Percentiles rank a stretch among this genome's conserved stretches.
Evolutionary conservation across 2,113 vertebrate genomes (phyloP).

Genomic region (Scomber scombrus): DNA sequence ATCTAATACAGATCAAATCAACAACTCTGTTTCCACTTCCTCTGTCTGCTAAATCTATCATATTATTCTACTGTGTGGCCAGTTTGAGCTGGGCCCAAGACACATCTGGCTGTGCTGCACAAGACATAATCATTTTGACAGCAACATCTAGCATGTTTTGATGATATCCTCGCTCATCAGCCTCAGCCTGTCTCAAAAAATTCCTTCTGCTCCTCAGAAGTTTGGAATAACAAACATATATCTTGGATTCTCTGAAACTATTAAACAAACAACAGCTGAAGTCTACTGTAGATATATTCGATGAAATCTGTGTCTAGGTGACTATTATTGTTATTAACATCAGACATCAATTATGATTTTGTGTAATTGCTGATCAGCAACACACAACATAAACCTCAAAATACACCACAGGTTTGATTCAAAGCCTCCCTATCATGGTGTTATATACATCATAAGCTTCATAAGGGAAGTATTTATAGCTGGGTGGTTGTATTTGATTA

Average conservation of each 20-base stretch:
- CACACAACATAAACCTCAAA: not conserved
- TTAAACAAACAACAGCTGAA: not conserved
- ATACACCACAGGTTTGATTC: not conserved
- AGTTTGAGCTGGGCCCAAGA: not conserved
- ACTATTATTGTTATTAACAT: too few relatives aligned
- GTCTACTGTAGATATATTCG: not conserved
- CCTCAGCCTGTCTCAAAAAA: not conserved
- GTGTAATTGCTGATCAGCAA: too few relatives aligned
- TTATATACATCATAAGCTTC: not conserved
- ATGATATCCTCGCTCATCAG: conserved; percentile 1
- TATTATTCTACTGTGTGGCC: conserved; percentile 2
- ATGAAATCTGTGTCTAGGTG: not conserved
- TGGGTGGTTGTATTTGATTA: conserved; percentile 10
- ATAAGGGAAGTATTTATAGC: conserved; percentile 1
- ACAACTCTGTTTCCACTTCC: not conserved
- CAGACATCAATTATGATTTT: too few relatives aligned
- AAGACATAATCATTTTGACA: conserved; percentile 9
- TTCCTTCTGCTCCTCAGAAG: not conserved
- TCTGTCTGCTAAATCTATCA: not conserved
- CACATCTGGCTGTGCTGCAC: not conserved
- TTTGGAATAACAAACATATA: not conserved
- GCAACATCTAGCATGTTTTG: not conserved
- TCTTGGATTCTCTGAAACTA: not conserved
- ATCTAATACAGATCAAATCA: not conserved
- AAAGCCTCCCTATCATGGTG: not conserved